phyloP scores from a whole-genome alignment of 2,113 vertebrate genomes.

The Recurvirostra avosetta region DNA sequence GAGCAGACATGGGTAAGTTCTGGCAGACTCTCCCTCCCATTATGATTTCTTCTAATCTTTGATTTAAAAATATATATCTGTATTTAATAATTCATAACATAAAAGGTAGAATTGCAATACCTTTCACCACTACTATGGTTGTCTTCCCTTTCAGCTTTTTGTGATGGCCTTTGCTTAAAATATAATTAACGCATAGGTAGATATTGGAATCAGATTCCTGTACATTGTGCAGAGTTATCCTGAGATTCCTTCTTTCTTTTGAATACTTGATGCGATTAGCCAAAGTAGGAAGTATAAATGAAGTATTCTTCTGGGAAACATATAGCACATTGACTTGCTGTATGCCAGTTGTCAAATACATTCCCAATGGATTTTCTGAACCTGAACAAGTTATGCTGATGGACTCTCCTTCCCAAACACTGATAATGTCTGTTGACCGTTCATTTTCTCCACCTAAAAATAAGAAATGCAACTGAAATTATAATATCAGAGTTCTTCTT shows the following conservation, averaged over 20 bases:
- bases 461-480: slow-evolving; percentile 1
- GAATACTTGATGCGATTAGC: background rate
- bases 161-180: accelerated
- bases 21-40: background rate
- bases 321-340: accelerated
- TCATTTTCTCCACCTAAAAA: slow-evolving; percentile 19
- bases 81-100: background rate
- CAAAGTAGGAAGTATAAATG: accelerated
- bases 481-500: background rate
- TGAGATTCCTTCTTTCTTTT: background rate
- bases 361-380: background rate
- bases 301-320: accelerated
- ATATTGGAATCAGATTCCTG: background rate
- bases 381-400: slow-evolving; percentile 1
- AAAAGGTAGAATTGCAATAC: background rate
- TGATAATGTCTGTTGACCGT: background rate
- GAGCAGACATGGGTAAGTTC: background rate
- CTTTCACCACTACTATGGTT: slow-evolving; percentile 27
- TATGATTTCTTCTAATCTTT: background rate
- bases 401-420: slow-evolving; percentile 40
- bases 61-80: background rate
- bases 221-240: background rate
- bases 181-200: background rate
- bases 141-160: background rate
- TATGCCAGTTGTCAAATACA: background rate